phyloP scores from a whole-genome alignment of 2,797 vertebrate species.

The Coregonus ussuriensis region DNA sequence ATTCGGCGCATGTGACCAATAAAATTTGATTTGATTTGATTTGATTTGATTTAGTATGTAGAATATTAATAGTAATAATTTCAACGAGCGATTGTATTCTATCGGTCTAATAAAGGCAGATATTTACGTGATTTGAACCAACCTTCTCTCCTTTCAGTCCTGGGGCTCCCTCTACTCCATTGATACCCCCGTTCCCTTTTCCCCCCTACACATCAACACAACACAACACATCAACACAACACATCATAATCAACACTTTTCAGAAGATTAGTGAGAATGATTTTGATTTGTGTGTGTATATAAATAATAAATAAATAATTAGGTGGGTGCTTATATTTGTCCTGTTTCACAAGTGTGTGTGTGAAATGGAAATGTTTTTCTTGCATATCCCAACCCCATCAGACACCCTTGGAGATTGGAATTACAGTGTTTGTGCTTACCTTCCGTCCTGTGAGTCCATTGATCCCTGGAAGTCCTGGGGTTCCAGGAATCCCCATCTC shows the following conservation, averaged over 20 bases:
- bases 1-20: no score
- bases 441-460: constrained; percentile 79
- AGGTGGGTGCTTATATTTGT: constrained; percentile 5
- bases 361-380: no score
- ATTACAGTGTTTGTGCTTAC: constrained; percentile 53
- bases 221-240: background rate
- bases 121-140: constrained; percentile 21
- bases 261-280: background rate
- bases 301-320: background rate
- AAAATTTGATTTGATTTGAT: no score
- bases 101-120: background rate
- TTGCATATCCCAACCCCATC: background rate
- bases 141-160: constrained; percentile 88
- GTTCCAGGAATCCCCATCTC: constrained; percentile 76
- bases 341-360: constrained; percentile 30
- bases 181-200: constrained; percentile 73
- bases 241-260: background rate
- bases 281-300: background rate
- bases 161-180: constrained; percentile 70
- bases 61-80: background rate
- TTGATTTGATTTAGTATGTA: no score
- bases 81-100: background rate
- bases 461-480: constrained; percentile 74
- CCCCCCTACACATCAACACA: constrained; percentile 72
- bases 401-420: background rate